These are phyloP conservation scores for Neosilurus mollespiculum DNA, from an alignment of 2,797 vertebrate species.

Conservation along the genomic window DNA sequence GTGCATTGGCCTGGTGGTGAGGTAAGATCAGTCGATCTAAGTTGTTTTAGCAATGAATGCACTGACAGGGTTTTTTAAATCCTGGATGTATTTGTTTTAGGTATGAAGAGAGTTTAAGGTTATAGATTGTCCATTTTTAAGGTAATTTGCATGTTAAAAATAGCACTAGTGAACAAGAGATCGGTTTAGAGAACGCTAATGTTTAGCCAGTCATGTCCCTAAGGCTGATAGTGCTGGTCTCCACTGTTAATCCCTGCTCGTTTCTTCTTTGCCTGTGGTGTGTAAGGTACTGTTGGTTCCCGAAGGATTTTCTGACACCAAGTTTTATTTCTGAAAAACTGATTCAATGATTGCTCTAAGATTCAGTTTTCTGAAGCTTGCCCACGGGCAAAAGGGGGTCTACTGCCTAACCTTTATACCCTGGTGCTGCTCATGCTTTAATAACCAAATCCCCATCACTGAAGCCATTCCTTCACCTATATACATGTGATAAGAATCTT, in stretches of 20 bases:
- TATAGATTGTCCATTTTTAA: too few species aligned
- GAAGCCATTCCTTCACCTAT: slow-evolving; percentile 36
- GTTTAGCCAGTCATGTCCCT: neutral
- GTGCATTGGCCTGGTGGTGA: neutral
- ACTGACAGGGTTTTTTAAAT: too few species aligned
- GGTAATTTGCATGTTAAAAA: neutral
- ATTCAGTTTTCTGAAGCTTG: slow-evolving; percentile 10
- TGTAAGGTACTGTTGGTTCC: neutral
- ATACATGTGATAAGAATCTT: neutral
- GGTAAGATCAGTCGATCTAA: too few species aligned
- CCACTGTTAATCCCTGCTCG: neutral
- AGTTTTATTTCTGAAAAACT: slow-evolving; percentile 12
- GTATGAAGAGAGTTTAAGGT: too few species aligned
- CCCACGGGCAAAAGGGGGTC: neutral
- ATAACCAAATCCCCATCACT: neutral
- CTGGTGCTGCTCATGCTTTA: neutral
- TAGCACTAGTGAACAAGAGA: neutral
- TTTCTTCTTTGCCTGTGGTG: neutral
- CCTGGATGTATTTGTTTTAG: neutral
- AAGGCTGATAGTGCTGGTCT: neutral
- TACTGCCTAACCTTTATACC: neutral
- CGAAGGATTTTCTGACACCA: neutral
- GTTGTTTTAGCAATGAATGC: neutral
- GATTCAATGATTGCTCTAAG: neutral
- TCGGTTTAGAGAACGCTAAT: neutral